phyloP scores from a whole-genome alignment of 2,888 invertebrate genomes.

The Agriopis marginaria region DNA sequence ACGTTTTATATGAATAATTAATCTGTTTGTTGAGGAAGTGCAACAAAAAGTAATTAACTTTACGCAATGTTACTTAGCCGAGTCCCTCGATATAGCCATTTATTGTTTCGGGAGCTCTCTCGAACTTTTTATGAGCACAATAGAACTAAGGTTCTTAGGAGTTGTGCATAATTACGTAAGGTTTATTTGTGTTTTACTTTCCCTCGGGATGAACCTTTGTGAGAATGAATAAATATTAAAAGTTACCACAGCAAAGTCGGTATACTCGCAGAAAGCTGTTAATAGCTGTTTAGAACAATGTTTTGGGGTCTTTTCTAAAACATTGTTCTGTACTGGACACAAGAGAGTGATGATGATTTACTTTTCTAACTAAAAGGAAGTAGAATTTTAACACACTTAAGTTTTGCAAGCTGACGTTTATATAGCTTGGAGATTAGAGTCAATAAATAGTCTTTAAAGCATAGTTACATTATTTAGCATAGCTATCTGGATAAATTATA shows the following conservation, averaged over 20 bases:
- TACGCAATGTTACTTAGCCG: constrained; percentile 37
- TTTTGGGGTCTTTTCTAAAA: constrained; percentile 6
- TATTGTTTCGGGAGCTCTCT: constrained; percentile 42
- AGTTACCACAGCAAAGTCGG: constrained; percentile 27
- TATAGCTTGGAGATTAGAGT: too few species aligned
- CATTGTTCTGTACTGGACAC: constrained; percentile 1
- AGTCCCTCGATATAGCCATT: constrained; percentile 41
- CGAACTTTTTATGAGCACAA: constrained; percentile 44
- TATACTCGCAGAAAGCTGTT: constrained; percentile 19
- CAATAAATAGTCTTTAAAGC: too few species aligned
- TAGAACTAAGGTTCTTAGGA: constrained; percentile 39
- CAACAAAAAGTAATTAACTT: constrained; percentile 45
- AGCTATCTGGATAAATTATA: too few species aligned
- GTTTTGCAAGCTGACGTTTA: too few species aligned
- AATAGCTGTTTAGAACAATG: constrained; percentile 28
- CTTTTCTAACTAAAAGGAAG: too few species aligned
- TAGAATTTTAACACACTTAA: too few species aligned
- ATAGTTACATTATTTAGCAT: too few species aligned
- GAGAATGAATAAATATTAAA: constrained; percentile 42
- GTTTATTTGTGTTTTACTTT: constrained; percentile 43
- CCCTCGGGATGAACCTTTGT: constrained; percentile 36
- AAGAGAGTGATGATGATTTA: neutral
- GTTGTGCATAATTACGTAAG: constrained; percentile 44
- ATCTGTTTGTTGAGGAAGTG: constrained; percentile 46
- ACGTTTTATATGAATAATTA: constrained; percentile 46